Percentiles rank a stretch among this genome's conserved stretches.
These are phyloP conservation scores for Psittacula cyanocephala DNA, from an alignment of 2,113 vertebrate species.

Conservation along the genomic window DNA sequence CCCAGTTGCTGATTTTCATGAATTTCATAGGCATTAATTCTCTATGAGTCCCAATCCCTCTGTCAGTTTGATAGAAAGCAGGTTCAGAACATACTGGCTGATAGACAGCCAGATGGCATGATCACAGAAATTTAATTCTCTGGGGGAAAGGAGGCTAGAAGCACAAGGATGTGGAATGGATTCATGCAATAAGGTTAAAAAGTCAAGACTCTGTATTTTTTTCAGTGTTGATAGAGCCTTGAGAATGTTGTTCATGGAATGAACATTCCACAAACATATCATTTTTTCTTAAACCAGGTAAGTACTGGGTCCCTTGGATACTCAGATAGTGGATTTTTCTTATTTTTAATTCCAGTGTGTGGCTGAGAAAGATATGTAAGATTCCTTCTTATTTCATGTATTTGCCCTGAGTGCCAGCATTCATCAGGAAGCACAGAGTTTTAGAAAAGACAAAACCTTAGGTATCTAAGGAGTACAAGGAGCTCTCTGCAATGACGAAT, in stretches of 20 bases:
- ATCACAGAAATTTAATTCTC: constrained; percentile 49
- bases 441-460: neutral
- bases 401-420: rapidly evolving
- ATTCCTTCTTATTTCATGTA: neutral
- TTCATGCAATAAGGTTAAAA: constrained; percentile 28
- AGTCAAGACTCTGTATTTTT: neutral
- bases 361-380: neutral
- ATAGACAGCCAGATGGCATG: constrained; percentile 49
- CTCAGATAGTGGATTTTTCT: neutral
- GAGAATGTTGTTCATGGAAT: neutral
- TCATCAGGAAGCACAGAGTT: neutral
- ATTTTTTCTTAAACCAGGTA: neutral
- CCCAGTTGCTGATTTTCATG: neutral
- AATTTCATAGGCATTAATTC: constrained; percentile 28
- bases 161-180: constrained; percentile 10
- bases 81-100: constrained; percentile 35
- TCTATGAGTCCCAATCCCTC: neutral
- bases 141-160: constrained; percentile 36
- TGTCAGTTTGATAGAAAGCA: constrained; percentile 55
- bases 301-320: neutral
- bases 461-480: neutral
- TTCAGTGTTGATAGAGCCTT: neutral
- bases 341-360: neutral
- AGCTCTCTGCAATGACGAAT: neutral
- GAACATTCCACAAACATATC: neutral